phyloP scores from a whole-genome alignment of 2,113 vertebrate species.

The Alligator sinensis region DNA sequence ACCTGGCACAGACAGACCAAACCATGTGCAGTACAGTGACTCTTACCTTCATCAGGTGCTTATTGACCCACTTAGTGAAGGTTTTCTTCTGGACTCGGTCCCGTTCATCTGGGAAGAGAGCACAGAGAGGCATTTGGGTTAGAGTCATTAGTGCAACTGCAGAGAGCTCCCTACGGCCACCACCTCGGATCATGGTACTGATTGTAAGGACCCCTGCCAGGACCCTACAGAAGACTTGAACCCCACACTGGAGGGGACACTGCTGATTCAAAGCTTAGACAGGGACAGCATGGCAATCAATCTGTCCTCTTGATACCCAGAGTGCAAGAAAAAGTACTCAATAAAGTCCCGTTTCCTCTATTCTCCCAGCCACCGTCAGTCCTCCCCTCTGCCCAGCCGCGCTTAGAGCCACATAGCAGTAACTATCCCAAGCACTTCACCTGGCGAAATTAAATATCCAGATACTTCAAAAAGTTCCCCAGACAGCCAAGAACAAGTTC shows the following conservation, averaged over 20 bases:
- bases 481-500: background rate
- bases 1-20: background rate
- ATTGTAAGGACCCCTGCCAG: background rate
- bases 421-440: background rate
- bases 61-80: constrained; percentile 99
- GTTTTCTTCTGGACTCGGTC: constrained; percentile 99
- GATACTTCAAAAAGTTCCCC: background rate
- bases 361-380: background rate
- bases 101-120: constrained; percentile 90
- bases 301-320: rapidly evolving
- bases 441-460: rapidly evolving
- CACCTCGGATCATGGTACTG: background rate
- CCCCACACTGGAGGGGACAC: background rate
- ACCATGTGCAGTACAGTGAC: rapidly evolving
- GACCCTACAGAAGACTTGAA: background rate
- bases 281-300: background rate
- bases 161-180: no score
- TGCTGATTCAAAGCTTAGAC: background rate
- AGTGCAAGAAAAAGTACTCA: background rate
- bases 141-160: constrained; percentile 30
- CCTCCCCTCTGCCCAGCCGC: background rate
- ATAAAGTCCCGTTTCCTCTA: background rate
- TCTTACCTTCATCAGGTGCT: constrained; percentile 98
- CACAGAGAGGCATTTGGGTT: constrained; percentile 55
- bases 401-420: background rate